Conservation (phyloP, 1,140 invertebrate species). For the Dreissena polymorpha region DNA sequence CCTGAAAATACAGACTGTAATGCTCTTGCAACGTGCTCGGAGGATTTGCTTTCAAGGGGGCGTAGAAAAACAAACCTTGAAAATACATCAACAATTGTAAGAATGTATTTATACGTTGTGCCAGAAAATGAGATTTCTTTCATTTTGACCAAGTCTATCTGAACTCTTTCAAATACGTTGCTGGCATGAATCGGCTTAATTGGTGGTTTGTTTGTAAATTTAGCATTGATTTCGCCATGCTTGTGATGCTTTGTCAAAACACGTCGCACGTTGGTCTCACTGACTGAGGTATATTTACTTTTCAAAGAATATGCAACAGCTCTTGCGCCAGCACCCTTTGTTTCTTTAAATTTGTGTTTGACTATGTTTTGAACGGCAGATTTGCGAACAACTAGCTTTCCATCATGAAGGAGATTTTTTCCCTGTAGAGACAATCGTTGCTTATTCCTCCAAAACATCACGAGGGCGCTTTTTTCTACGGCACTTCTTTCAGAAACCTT, state of each 20-base stretch:
- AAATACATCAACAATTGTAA: slow-evolving; percentile 10
- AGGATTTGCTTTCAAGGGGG: not conserved
- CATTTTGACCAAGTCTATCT: slow-evolving; percentile 5
- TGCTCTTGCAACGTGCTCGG: no score
- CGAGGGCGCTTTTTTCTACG: not conserved
- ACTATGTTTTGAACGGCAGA: not conserved
- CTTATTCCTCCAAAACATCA: slow-evolving; percentile 1
- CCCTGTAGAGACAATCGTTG: not conserved
- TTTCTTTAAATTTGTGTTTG: not conserved
- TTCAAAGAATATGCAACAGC: slow-evolving; percentile 4
- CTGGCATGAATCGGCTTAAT: not conserved
- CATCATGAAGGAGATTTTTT: slow-evolving; percentile 1
- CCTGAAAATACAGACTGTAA: no score
- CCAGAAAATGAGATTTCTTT: not conserved
- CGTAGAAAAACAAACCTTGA: slow-evolving; percentile 3
- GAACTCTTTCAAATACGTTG: not conserved
- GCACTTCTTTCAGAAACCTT: not conserved
- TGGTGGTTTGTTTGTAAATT: slow-evolving; percentile 6
- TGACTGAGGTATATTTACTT: not conserved
- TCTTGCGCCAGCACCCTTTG: not conserved
- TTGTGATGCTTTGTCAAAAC: slow-evolving; percentile 1
- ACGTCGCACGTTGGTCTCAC: not conserved
- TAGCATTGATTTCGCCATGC: not conserved
- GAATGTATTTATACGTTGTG: not conserved
- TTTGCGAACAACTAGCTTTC: not conserved